Percentiles rank a stretch among this genome's conserved stretches.
These are phyloP conservation scores for Panagrolaimus sp. DNA, from an alignment of 1,140 invertebrate species.

Conservation along the genomic window DNA sequence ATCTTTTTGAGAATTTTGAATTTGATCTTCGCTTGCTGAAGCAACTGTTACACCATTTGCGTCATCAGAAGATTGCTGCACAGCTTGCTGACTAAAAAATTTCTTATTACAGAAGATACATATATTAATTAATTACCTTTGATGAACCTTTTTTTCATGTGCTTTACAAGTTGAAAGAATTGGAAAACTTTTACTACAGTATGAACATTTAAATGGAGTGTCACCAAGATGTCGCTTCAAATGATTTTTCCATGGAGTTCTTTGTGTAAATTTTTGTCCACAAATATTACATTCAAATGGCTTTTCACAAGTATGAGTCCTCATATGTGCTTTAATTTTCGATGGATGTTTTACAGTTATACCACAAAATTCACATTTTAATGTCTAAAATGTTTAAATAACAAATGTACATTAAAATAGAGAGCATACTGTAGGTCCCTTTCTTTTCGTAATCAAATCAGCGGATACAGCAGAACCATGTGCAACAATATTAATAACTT, in stretches of 20 bases:
- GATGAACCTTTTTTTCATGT: slow-evolving; percentile 17
- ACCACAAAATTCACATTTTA: slow-evolving; percentile 78
- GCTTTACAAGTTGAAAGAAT: slow-evolving; percentile 18
- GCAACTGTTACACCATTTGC: slow-evolving; percentile 61
- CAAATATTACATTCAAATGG: slow-evolving; percentile 67
- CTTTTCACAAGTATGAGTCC: slow-evolving; percentile 90
- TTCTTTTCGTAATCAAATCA: not conserved
- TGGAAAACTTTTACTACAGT: slow-evolving; percentile 21
- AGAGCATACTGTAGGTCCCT: slow-evolving; percentile 7
- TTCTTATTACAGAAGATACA: too few relatives aligned
- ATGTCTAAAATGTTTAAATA: not conserved
- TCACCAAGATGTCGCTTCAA: slow-evolving; percentile 27
- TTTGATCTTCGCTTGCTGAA: too few relatives aligned
- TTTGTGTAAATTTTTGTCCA: slow-evolving; percentile 16
- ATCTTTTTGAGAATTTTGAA: too few relatives aligned
- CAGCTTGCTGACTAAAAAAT: too few relatives aligned
- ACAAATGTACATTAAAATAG: not conserved
- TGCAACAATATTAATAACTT: too few relatives aligned
- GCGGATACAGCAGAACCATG: not conserved
- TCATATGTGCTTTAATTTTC: slow-evolving; percentile 87
- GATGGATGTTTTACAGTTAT: slow-evolving; percentile 91
- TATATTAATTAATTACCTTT: not conserved
- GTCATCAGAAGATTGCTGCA: too few relatives aligned
- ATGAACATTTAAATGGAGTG: slow-evolving; percentile 19
- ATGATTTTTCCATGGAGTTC: slow-evolving; percentile 21